phyloP scores from a whole-genome alignment of 2,888 invertebrate species.

The Drosophila nr. perissopoda region DNA sequence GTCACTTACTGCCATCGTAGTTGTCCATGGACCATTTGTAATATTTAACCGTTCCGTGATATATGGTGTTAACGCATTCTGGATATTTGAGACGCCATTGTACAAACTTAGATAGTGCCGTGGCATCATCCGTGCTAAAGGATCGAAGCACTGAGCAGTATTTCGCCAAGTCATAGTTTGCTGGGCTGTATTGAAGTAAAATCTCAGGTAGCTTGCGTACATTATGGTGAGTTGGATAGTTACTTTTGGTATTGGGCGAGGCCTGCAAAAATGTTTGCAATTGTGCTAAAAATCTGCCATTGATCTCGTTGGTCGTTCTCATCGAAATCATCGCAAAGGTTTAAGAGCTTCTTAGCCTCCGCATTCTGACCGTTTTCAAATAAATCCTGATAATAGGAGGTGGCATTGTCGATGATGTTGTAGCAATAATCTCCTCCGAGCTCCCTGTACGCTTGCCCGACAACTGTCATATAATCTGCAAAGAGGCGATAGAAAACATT shows the following conservation, averaged over 20 bases:
- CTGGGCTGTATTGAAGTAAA: slow-evolving; percentile 36
- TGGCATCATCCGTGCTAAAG: slow-evolving; percentile 54
- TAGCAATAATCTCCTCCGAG: slow-evolving; percentile 72
- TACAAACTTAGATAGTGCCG: slow-evolving; percentile 58
- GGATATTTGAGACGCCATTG: slow-evolving; percentile 50
- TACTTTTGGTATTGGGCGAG: slow-evolving; percentile 75
- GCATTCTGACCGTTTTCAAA: slow-evolving; percentile 45
- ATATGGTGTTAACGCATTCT: slow-evolving; percentile 57
- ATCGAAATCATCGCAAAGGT: slow-evolving; percentile 70
- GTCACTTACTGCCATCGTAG: slow-evolving; percentile 54
- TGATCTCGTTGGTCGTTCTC: slow-evolving; percentile 53
- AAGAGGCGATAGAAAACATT: neutral
- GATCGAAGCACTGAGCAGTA: slow-evolving; percentile 54
- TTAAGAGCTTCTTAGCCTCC: slow-evolving; percentile 56
- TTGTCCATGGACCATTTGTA: slow-evolving; percentile 60
- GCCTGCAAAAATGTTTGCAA: slow-evolving; percentile 71
- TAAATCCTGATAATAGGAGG: slow-evolving; percentile 55
- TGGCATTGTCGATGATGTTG: slow-evolving; percentile 66
- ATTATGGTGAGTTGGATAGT: neutral
- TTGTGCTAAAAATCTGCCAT: slow-evolving; percentile 69
- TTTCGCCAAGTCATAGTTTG: slow-evolving; percentile 42
- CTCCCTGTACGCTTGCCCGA: slow-evolving; percentile 59
- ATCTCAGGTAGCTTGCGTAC: neutral
- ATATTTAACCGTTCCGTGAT: slow-evolving; percentile 44
- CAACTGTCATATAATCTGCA: slow-evolving; percentile 71